Conservation (phyloP, 1,140 invertebrate genomes). For the Microplitis mediator region DNA sequence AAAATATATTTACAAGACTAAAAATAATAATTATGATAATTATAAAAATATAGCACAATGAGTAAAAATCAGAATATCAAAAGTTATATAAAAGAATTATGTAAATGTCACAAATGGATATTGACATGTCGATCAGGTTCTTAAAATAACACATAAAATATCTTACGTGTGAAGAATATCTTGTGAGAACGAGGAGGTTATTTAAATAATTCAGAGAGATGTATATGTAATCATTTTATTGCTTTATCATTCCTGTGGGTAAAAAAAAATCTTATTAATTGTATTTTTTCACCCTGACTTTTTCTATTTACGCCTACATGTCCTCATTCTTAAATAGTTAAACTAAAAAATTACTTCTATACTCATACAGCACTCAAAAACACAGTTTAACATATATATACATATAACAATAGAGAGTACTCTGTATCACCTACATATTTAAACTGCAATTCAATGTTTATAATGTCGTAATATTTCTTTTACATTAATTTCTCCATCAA, state of each 20-base stretch:
- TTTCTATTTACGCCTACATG: too few species aligned
- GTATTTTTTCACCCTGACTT: not conserved
- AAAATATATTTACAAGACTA: not conserved
- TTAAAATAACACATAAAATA: not conserved
- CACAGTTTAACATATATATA: too few species aligned
- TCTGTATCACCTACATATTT: too few species aligned
- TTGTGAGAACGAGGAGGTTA: not conserved
- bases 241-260: not conserved
- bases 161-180: not conserved
- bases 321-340: too few species aligned
- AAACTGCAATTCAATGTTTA: not conserved
- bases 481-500: not conserved
- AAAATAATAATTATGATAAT: not conserved
- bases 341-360: too few species aligned
- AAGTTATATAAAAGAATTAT: too few species aligned
- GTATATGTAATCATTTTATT: not conserved
- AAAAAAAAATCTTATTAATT: not conserved
- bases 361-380: too few species aligned
- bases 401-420: too few species aligned
- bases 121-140: not conserved
- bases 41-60: too few species aligned
- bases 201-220: conserved; percentile 2
- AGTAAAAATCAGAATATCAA: too few species aligned
- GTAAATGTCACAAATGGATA: not conserved
- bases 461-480: not conserved